Conservation (phyloP, 2,113 vertebrate genomes). For the Todiramphus chloris region DNA sequence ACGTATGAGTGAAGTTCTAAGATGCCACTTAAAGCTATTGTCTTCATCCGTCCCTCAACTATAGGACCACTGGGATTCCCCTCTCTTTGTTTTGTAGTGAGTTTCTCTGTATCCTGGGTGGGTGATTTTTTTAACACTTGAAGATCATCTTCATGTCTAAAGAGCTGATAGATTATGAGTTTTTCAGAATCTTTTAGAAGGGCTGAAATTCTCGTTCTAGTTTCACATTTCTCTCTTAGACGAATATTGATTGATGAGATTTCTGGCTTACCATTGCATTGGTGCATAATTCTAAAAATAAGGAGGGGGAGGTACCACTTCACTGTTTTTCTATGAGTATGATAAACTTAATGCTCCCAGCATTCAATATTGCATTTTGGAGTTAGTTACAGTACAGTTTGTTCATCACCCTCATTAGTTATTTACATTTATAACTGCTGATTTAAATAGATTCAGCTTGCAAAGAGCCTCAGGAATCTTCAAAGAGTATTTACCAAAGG, state of each 20-base stretch:
- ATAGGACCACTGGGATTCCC: neutral
- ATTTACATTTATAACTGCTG: neutral
- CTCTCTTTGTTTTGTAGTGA: neutral
- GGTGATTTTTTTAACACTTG: neutral
- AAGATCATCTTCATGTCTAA: neutral
- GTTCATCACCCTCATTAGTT: neutral
- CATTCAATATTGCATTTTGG: neutral
- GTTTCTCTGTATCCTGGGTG: neutral
- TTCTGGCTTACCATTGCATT: neutral
- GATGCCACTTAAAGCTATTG: neutral
- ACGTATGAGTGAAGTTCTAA: neutral
- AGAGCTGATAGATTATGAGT: neutral
- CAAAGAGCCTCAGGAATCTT: slow-evolving; percentile 16
- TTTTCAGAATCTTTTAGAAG: neutral
- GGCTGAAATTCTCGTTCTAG: neutral
- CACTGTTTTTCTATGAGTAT: neutral
- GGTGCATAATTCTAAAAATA: neutral
- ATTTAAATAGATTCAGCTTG: slow-evolving; percentile 1
- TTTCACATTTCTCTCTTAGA: neutral
- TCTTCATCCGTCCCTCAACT: neutral
- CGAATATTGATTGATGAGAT: neutral
- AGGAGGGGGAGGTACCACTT: neutral
- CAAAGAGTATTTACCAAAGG: neutral
- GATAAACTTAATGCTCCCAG: neutral
- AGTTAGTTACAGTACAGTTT: neutral